Conservation (phyloP, 2,113 vertebrate genomes). For the Zapus hudsonius region DNA sequence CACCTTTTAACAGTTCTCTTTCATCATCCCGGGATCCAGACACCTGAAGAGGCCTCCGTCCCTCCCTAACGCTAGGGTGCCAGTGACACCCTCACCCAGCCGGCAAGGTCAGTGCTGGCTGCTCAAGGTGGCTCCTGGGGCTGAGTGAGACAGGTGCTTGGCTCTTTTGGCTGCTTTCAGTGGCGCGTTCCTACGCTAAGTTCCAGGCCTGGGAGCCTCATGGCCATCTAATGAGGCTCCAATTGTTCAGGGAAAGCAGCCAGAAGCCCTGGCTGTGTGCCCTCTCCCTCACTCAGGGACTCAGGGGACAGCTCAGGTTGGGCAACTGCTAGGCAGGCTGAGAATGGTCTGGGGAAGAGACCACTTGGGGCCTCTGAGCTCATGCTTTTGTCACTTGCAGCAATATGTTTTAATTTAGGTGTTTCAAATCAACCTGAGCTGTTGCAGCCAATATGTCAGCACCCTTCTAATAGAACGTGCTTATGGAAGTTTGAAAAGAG, state of each 20-base stretch:
- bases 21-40: slow-evolving; percentile 38
- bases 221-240: slow-evolving; percentile 47
- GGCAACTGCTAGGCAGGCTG: slow-evolving; percentile 60
- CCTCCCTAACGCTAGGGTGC: slow-evolving; percentile 45
- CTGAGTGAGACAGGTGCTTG: neutral
- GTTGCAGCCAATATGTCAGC: slow-evolving; percentile 12
- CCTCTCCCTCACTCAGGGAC: slow-evolving; percentile 52
- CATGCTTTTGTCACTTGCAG: slow-evolving; percentile 26
- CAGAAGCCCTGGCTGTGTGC: slow-evolving; percentile 37
- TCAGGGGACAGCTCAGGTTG: slow-evolving; percentile 46
- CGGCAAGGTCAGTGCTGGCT: neutral
- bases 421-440: slow-evolving; percentile 48
- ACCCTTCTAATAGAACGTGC: neutral
- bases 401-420: slow-evolving; percentile 39
- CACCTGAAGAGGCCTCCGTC: slow-evolving; percentile 43
- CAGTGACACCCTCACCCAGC: slow-evolving; percentile 36
- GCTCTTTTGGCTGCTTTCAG: slow-evolving; percentile 29
- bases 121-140: slow-evolving; percentile 18
- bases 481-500: slow-evolving; percentile 33
- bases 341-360: neutral
- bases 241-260: slow-evolving; percentile 59
- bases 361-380: neutral
- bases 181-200: neutral
- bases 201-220: slow-evolving; percentile 10
- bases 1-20: slow-evolving; percentile 68